These are phyloP conservation scores for Hermaeophaga mercurialis DNA, from an alignment of 2,888 invertebrate genomes.

Conservation along the genomic window DNA sequence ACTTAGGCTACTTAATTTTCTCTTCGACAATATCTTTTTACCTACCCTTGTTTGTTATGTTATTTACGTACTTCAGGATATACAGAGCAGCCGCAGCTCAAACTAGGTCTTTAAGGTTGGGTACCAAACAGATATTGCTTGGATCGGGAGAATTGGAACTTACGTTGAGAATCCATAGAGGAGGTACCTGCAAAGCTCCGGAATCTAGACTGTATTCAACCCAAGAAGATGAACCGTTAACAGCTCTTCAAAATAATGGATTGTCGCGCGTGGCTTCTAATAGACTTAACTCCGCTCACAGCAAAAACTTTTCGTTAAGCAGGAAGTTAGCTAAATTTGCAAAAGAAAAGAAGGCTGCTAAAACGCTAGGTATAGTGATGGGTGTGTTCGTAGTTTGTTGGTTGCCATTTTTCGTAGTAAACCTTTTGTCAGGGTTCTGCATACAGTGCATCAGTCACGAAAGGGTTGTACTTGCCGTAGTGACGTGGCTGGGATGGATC, in stretches of 20 bases:
- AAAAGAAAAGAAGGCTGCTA: constrained; percentile 95
- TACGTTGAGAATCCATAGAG: constrained; percentile 91
- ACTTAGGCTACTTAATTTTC: constrained; percentile 94
- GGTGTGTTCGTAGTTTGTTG: constrained; percentile 96
- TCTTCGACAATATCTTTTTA: constrained; percentile 98
- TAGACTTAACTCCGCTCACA: constrained; percentile 63
- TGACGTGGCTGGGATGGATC: constrained; percentile 95
- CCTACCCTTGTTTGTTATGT: constrained; percentile 94
- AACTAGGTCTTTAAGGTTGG: constrained; percentile 86
- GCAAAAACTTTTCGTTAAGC: constrained; percentile 89
- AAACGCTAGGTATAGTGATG: constrained; percentile 93
- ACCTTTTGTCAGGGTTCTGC: constrained; percentile 89
- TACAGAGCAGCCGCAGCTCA: constrained; percentile 93
- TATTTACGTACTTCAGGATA: constrained; percentile 96
- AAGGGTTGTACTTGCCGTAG: constrained; percentile 84
- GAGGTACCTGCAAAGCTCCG: constrained; percentile 73
- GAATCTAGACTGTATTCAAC: constrained; percentile 59
- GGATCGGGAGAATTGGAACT: constrained; percentile 85
- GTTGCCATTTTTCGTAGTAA: constrained; percentile 96
- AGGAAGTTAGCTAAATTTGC: constrained; percentile 94
- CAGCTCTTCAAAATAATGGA: constrained; percentile 79
- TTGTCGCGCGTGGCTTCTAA: constrained; percentile 72
- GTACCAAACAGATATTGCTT: constrained; percentile 87
- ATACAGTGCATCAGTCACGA: constrained; percentile 85
- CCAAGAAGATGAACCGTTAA: constrained; percentile 76